Evolutionary conservation across 2,113 vertebrate species (phyloP).

Genomic region (Notarius lentiginosus): DNA sequence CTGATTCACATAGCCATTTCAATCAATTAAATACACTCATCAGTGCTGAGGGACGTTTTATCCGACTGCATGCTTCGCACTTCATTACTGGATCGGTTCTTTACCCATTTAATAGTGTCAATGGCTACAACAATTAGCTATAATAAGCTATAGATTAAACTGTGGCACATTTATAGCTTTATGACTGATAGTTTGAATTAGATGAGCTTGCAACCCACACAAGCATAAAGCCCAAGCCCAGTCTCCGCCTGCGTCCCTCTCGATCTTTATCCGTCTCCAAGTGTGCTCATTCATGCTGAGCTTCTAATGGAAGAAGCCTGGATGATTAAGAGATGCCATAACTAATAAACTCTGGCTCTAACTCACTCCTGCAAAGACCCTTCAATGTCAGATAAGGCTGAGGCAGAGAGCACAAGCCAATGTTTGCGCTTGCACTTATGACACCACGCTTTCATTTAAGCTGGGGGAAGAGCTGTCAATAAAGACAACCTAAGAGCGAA

Average conservation of each 20-base stretch:
- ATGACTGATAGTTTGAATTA: constrained; percentile 63
- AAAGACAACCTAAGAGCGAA: constrained; percentile 3
- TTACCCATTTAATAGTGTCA: constrained; percentile 58
- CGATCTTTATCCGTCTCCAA: constrained; percentile 30
- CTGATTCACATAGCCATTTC: background rate
- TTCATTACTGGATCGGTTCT: constrained; percentile 63
- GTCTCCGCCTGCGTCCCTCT: constrained; percentile 28
- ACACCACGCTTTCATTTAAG: constrained; percentile 11
- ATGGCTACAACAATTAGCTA: constrained; percentile 62
- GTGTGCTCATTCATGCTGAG: constrained; percentile 6
- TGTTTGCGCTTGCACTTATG: background rate
- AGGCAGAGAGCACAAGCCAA: background rate
- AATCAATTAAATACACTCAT: constrained; percentile 18
- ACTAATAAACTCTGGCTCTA: constrained; percentile 66
- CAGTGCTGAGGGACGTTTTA: constrained; percentile 37
- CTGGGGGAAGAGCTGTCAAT: background rate
- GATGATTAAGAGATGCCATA: constrained; percentile 69
- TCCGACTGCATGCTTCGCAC: constrained; percentile 60
- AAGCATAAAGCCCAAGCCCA: background rate
- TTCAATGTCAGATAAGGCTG: constrained; percentile 44
- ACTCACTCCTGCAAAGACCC: constrained; percentile 52
- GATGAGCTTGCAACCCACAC: constrained; percentile 57
- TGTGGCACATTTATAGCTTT: constrained; percentile 64
- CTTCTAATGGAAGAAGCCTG: constrained; percentile 47
- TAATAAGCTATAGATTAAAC: constrained; percentile 66